These are phyloP conservation scores for Hystrix cristata DNA, from an alignment of 2,113 vertebrate species.

Conservation along the genomic window DNA sequence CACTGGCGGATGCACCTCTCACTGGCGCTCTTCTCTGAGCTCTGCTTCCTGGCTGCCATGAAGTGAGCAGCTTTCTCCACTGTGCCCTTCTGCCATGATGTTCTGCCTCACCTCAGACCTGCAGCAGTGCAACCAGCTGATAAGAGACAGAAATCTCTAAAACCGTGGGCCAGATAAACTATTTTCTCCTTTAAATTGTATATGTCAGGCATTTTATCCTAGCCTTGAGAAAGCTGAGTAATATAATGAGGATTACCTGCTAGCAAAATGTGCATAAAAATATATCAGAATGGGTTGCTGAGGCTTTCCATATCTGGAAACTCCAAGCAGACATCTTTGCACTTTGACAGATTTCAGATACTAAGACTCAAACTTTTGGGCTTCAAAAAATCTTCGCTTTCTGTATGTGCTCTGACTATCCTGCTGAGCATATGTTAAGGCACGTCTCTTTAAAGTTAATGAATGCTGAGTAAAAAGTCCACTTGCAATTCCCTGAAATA, in stretches of 20 bases:
- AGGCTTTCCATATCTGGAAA: background rate
- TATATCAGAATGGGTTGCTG: background rate
- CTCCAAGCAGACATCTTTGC: background rate
- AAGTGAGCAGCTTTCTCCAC: background rate
- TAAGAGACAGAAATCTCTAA: background rate
- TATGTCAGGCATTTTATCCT: background rate
- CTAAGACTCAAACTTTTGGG: background rate
- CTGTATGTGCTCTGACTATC: background rate
- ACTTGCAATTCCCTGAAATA: background rate
- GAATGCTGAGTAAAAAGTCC: conserved; percentile 17
- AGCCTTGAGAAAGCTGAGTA: background rate
- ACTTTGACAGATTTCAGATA: background rate
- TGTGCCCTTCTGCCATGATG: background rate
- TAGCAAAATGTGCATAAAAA: background rate
- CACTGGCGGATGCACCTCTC: background rate
- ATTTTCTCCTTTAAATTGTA: background rate
- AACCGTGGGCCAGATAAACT: background rate
- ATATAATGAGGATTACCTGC: background rate
- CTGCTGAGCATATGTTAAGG: background rate
- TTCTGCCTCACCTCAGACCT: background rate
- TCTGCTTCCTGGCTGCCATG: background rate
- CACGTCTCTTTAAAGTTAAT: background rate
- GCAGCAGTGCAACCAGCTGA: background rate
- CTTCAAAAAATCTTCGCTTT: background rate
- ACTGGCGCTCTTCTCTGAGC: background rate